Percentiles rank a stretch among this genome's conserved stretches.
Conservation (phyloP, 2,113 vertebrate species). For the Opisthocomus hoazin region DNA sequence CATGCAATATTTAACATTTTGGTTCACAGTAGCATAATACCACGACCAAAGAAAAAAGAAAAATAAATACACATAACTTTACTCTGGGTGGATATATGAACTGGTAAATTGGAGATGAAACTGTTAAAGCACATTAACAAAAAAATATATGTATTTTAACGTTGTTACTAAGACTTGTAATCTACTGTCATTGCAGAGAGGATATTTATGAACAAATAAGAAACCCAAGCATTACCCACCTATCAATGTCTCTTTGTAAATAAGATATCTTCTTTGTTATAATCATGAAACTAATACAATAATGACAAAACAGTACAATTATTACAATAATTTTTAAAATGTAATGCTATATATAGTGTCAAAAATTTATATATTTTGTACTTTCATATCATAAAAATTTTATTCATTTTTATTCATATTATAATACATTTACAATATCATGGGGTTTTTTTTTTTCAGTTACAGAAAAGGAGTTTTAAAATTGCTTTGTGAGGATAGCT, state of each 20-base stretch:
- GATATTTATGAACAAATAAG: background rate
- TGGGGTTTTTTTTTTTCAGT: background rate
- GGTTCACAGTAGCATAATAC: background rate
- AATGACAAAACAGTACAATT: background rate
- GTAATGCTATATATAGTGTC: background rate
- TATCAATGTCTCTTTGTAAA: background rate
- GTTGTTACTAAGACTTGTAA: background rate
- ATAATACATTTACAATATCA: background rate
- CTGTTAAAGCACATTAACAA: background rate
- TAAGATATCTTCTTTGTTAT: background rate
- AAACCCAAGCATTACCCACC: background rate
- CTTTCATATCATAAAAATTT: background rate
- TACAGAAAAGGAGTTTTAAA: background rate
- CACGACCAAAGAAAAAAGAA: background rate
- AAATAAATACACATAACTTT: background rate
- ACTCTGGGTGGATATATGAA: background rate
- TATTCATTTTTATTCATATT: too few species aligned
- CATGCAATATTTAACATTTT: background rate
- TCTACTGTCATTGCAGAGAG: background rate
- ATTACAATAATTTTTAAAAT: background rate
- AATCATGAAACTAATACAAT: background rate
- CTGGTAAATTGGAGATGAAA: background rate
- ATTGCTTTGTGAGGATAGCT: background rate
- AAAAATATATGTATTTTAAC: background rate
- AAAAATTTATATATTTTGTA: background rate